Conservation (phyloP, 2,888 invertebrate genomes). For the Disparrhopalites patrizii region DNA sequence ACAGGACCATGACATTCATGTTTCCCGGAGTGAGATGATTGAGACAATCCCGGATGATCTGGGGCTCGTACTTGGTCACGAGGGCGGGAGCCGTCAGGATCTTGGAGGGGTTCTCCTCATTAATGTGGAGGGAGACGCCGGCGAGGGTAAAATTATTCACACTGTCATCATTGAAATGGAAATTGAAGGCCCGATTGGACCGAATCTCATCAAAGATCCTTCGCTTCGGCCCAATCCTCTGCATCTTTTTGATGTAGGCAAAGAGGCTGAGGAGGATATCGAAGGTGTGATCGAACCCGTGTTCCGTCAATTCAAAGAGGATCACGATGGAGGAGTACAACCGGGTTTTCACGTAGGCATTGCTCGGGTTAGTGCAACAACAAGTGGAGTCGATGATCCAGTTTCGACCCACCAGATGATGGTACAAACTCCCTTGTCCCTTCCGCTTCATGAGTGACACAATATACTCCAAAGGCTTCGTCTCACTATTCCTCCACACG, state of each 20-base stretch:
- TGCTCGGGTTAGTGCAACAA: background rate
- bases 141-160: background rate
- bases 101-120: slow-evolving; percentile 23
- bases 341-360: slow-evolving; percentile 23
- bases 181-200: slow-evolving; percentile 28
- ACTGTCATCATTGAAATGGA: slow-evolving; percentile 28
- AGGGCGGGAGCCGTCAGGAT: slow-evolving; percentile 27
- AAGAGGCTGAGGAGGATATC: slow-evolving; percentile 31
- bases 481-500: slow-evolving; percentile 31
- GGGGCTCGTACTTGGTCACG: slow-evolving; percentile 25
- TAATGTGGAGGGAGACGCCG: slow-evolving; percentile 1
- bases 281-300: slow-evolving; percentile 29
- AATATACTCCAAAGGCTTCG: slow-evolving; percentile 30
- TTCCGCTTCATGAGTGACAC: background rate
- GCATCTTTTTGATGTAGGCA: slow-evolving; percentile 32
- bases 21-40: background rate
- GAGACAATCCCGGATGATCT: background rate
- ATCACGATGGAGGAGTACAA: slow-evolving; percentile 28
- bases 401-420: background rate
- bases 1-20: slow-evolving; percentile 13
- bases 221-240: slow-evolving; percentile 17
- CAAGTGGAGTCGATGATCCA: background rate
- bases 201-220: slow-evolving; percentile 33
- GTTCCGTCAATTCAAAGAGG: slow-evolving; percentile 30
- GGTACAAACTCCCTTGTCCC: slow-evolving; percentile 7